Percentiles rank a stretch among this genome's conserved stretches.
phyloP scores from a whole-genome alignment of 2,797 vertebrate genomes.

The Acanthopagrus latus region DNA sequence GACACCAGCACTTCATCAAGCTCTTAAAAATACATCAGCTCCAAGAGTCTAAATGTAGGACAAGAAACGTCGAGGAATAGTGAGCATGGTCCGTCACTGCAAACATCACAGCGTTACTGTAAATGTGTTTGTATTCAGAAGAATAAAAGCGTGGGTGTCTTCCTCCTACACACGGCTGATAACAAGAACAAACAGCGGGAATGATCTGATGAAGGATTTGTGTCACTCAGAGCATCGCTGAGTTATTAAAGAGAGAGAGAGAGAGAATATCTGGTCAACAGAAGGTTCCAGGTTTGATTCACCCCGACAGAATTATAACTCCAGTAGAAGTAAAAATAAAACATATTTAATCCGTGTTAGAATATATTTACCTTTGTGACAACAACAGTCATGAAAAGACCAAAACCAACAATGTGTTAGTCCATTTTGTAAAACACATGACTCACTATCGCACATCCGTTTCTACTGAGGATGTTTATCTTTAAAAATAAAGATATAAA shows the following conservation, averaged over 20 bases:
- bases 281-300: neutral
- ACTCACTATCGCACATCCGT: neutral
- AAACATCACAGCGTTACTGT: constrained; percentile 10
- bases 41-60: neutral
- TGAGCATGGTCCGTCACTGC: neutral
- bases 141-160: constrained; percentile 31
- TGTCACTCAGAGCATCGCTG: neutral
- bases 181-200: constrained; percentile 6
- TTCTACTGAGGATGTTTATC: neutral
- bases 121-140: constrained; percentile 32
- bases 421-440: neutral
- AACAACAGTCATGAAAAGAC: neutral
- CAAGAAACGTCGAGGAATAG: constrained; percentile 1
- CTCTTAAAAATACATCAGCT: neutral
- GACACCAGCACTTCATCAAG: neutral
- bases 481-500: neutral
- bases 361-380: neutral
- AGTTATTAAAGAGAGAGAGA: neutral
- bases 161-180: constrained; percentile 51
- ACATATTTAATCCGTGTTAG: neutral
- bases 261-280: neutral
- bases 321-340: neutral
- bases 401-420: neutral
- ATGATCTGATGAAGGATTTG: neutral
- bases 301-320: neutral